Conservation (phyloP, 2,797 vertebrate genomes). For the Oryzias dopingdopingensis region DNA sequence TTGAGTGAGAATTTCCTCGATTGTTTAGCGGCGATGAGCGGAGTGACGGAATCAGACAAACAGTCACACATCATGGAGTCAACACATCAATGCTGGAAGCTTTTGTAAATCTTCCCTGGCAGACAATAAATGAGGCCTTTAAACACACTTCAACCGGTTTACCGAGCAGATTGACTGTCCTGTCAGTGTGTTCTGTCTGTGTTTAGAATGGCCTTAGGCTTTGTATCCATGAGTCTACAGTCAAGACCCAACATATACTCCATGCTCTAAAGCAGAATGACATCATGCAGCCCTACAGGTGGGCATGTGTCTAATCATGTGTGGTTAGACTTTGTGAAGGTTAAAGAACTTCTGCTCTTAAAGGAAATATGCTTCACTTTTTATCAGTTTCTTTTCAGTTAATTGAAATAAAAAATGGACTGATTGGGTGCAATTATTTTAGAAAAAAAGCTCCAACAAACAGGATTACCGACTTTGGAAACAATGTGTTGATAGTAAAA, state of each 20-base stretch:
- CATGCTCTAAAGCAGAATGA: slow-evolving; percentile 6
- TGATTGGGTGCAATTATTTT: too few relatives aligned
- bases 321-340: background rate
- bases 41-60: slow-evolving; percentile 15
- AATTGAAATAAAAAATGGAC: too few relatives aligned
- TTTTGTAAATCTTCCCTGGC: background rate
- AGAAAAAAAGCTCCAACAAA: too few relatives aligned
- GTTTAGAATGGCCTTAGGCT: slow-evolving; percentile 27
- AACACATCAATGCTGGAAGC: slow-evolving; percentile 14
- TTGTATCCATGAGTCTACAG: slow-evolving; percentile 9
- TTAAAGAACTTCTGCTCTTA: too few relatives aligned
- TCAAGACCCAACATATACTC: slow-evolving; percentile 14
- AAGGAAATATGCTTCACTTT: too few relatives aligned
- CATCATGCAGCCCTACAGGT: slow-evolving; percentile 10
- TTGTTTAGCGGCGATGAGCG: slow-evolving; percentile 21
- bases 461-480: too few relatives aligned
- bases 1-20: slow-evolving; percentile 42
- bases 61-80: slow-evolving; percentile 12
- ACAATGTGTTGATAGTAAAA: too few relatives aligned
- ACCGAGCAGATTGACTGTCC: slow-evolving; percentile 31
- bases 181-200: slow-evolving; percentile 1
- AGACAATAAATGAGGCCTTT: slow-evolving; percentile 3
- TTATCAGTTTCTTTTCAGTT: too few relatives aligned
- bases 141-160: background rate
- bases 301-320: background rate